phyloP scores from a whole-genome alignment of 2,797 vertebrate species.

The Sandelia bainsii region DNA sequence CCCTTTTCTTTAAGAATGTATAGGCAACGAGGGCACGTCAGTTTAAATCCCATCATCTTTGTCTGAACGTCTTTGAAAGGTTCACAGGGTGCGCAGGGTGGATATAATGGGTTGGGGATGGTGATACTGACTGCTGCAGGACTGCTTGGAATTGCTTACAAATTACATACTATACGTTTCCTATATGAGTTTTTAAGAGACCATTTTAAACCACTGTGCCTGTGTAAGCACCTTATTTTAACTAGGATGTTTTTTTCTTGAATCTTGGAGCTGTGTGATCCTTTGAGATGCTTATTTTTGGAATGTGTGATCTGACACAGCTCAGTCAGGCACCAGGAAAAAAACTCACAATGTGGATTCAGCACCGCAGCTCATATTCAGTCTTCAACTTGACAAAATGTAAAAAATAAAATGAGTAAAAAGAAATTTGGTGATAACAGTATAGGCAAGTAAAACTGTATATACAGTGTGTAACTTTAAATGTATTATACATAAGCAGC shows the following conservation, averaged over 20 bases:
- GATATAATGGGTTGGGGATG: background rate
- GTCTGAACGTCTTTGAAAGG: background rate
- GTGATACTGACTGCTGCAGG: background rate
- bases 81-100: background rate
- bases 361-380: conserved; percentile 8
- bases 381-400: conserved; percentile 15
- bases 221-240: conserved; percentile 8
- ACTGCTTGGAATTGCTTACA: background rate
- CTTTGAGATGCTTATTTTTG: conserved; percentile 53
- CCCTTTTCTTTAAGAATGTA: background rate
- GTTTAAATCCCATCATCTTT: conserved; percentile 10
- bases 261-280: conserved; percentile 17
- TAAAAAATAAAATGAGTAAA: background rate
- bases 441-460: background rate
- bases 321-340: conserved; percentile 25
- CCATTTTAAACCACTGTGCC: background rate
- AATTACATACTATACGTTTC: background rate
- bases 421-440: background rate
- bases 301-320: conserved; percentile 37
- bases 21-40: background rate
- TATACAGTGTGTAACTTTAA: background rate
- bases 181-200: background rate
- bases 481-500: background rate
- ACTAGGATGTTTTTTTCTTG: background rate
- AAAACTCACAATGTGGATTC: background rate